Conservation (phyloP, 2,797 vertebrate genomes). For the Todus mexicanus region DNA sequence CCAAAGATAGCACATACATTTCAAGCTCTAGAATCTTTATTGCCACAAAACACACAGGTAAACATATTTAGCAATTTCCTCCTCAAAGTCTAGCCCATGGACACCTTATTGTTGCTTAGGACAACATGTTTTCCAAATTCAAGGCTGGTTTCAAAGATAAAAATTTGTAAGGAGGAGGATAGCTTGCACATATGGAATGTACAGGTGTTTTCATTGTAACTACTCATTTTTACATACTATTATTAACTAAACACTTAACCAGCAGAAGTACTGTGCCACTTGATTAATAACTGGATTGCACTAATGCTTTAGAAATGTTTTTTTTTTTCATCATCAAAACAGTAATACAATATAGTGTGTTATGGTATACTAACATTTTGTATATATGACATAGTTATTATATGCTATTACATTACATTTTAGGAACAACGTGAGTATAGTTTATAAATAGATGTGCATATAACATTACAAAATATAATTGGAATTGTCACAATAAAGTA, state of each 20-base stretch:
- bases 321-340: not conserved
- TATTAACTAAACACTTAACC: not conserved
- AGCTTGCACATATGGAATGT: not conserved
- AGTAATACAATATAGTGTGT: not conserved
- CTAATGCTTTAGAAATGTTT: not conserved
- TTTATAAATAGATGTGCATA: not conserved
- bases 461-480: not conserved
- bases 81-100: not conserved
- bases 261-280: not conserved
- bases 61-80: not conserved
- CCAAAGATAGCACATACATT: not conserved
- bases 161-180: not conserved
- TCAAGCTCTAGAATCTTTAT: not conserved
- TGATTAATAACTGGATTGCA: not conserved
- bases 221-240: not conserved
- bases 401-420: not conserved
- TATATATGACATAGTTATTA: not conserved
- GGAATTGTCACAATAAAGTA: not conserved
- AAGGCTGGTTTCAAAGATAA: not conserved
- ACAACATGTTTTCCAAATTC: not conserved
- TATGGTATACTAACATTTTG: not conserved
- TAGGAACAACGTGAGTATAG: not conserved
- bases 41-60: not conserved
- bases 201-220: not conserved
- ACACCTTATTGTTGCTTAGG: not conserved